A percentile compares a stretch with the other conserved stretches of the same genome.
These are phyloP conservation scores for Tamandua tetradactyla DNA, from an alignment of 2,797 vertebrate genomes.

Conservation along the genomic window DNA sequence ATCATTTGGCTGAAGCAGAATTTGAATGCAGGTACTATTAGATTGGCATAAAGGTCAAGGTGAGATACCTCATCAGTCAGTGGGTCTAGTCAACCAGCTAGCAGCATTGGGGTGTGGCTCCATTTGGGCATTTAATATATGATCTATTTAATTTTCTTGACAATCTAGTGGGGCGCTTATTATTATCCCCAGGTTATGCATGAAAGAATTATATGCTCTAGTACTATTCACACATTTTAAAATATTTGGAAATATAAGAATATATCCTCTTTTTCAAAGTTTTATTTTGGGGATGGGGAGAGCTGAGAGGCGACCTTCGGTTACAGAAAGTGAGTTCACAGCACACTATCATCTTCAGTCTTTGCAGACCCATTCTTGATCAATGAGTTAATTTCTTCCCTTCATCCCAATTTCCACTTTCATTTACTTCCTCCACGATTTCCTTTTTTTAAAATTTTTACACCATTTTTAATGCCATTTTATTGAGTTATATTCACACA, in stretches of 20 bases:
- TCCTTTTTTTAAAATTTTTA: neutral
- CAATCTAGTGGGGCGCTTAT: neutral
- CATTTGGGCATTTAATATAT: neutral
- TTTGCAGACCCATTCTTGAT: neutral
- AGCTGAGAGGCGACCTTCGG: neutral
- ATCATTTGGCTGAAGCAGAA: neutral
- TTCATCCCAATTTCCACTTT: neutral
- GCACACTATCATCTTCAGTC: neutral
- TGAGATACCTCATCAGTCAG: neutral
- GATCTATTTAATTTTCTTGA: constrained; percentile 25
- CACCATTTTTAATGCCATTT: too few relatives aligned
- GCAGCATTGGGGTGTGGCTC: neutral
- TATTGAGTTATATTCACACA: too few relatives aligned
- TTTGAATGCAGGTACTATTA: neutral
- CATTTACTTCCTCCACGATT: neutral
- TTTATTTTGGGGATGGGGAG: neutral
- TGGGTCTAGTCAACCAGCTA: neutral
- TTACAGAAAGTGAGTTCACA: neutral
- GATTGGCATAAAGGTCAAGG: neutral
- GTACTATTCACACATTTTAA: neutral
- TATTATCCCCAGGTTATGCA: neutral
- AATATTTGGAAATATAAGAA: constrained; percentile 1
- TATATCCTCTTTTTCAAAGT: neutral
- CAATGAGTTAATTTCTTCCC: constrained; percentile 3
- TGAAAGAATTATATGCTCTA: neutral